Percentiles rank a stretch among this genome's conserved stretches.
phyloP scores from a whole-genome alignment of 2,113 vertebrate genomes.

The Bucco capensis region DNA sequence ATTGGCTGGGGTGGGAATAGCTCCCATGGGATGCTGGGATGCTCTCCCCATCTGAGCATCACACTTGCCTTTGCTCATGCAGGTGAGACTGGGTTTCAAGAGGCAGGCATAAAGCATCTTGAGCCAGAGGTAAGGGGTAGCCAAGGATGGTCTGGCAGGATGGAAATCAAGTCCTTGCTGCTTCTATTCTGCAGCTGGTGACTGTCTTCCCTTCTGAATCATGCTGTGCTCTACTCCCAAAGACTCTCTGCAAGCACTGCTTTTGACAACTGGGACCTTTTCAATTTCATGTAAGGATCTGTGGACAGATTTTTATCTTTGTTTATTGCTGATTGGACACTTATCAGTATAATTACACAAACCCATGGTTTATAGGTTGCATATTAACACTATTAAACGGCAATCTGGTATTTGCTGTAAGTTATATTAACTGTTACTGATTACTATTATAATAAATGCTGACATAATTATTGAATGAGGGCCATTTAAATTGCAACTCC shows the following conservation, averaged over 20 bases:
- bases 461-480: neutral
- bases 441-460: neutral
- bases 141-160: neutral
- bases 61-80: accelerated
- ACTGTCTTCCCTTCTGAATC: neutral
- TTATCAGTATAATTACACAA: neutral
- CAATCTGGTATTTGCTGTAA: neutral
- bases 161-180: accelerated
- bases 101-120: accelerated
- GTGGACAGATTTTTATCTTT: neutral
- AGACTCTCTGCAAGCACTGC: neutral
- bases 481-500: neutral
- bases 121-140: neutral
- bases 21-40: neutral
- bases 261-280: neutral
- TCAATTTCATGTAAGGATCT: neutral
- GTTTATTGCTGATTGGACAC: neutral
- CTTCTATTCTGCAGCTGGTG: neutral
- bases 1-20: neutral
- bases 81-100: neutral
- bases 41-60: neutral
- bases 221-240: neutral
- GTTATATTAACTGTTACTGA: slow-evolving; percentile 22
- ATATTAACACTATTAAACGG: neutral
- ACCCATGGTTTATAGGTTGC: neutral